Conservation (phyloP, 2,888 invertebrate species). For the Apeira syringaria region DNA sequence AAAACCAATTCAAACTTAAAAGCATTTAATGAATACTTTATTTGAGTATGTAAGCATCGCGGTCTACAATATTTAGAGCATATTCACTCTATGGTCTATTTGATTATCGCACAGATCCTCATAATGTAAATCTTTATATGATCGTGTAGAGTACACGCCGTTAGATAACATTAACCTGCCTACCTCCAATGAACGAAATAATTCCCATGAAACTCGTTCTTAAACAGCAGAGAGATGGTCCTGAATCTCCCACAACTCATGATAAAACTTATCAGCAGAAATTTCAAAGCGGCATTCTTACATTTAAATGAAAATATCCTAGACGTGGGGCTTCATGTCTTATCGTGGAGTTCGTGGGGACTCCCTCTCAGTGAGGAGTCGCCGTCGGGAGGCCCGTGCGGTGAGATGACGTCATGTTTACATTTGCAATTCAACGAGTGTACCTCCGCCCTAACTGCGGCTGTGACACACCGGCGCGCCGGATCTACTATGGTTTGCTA, state of each 20-base stretch:
- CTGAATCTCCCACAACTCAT: conserved; percentile 9
- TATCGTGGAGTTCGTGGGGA: conserved; percentile 12
- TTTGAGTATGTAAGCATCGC: too few relatives aligned
- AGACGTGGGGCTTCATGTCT: conserved; percentile 15
- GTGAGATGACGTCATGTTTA: conserved; percentile 51
- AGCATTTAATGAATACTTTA: too few relatives aligned
- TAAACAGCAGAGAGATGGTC: neutral
- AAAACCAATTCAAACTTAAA: too few relatives aligned
- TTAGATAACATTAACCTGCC: too few relatives aligned
- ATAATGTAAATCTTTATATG: too few relatives aligned
- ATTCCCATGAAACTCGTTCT: neutral
- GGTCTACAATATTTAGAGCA: too few relatives aligned
- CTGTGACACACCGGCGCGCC: conserved; percentile 33
- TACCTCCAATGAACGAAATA: neutral
- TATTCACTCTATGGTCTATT: too few relatives aligned
- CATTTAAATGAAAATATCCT: conserved; percentile 21
- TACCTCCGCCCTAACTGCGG: conserved; percentile 44
- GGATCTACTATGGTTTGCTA: too few relatives aligned
- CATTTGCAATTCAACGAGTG: conserved; percentile 63
- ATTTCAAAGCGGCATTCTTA: conserved; percentile 9
- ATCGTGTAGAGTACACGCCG: too few relatives aligned
- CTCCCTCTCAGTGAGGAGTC: conserved; percentile 19
- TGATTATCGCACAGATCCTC: too few relatives aligned
- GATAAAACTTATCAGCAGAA: conserved; percentile 15
- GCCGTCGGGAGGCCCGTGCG: conserved; percentile 14